These are phyloP conservation scores for Pituophis catenifer DNA, from an alignment of 2,113 vertebrate species.

Conservation along the genomic window DNA sequence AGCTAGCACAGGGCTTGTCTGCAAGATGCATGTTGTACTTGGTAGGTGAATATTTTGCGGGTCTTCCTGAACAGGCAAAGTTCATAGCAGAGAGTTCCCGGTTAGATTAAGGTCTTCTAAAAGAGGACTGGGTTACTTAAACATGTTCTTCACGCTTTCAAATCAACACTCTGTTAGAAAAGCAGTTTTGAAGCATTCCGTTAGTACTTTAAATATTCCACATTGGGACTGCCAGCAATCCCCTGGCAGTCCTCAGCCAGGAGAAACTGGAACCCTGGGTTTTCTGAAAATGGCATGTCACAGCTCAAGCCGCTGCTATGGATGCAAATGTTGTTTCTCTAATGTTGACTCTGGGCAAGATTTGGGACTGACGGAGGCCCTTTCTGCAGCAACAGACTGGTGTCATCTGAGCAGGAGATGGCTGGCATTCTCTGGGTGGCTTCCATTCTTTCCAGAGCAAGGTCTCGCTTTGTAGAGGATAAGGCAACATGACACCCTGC, in stretches of 20 bases:
- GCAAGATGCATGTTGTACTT: background rate
- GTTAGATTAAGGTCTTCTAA: background rate
- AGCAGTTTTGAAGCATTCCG: background rate
- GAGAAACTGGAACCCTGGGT: background rate
- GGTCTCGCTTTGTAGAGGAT: background rate
- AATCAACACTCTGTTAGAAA: background rate
- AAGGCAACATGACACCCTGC: conserved; percentile 1
- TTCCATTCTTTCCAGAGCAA: conserved; percentile 25
- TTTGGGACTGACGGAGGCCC: background rate
- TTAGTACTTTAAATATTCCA: background rate
- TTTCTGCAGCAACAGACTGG: conserved; percentile 20
- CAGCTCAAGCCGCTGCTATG: background rate
- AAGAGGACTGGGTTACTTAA: background rate
- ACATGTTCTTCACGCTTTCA: background rate
- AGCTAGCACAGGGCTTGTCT: background rate
- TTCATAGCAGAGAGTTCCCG: background rate
- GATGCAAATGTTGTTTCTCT: conserved; percentile 4
- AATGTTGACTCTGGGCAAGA: background rate
- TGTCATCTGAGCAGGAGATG: background rate
- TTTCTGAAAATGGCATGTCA: background rate
- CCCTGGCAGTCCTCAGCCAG: background rate
- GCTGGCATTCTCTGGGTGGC: background rate
- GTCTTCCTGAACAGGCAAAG: background rate
- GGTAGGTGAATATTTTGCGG: background rate
- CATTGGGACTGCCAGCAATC: background rate